These are phyloP conservation scores for Drosophila kuntzei DNA, from an alignment of 2,888 invertebrate species.

Conservation along the genomic window DNA sequence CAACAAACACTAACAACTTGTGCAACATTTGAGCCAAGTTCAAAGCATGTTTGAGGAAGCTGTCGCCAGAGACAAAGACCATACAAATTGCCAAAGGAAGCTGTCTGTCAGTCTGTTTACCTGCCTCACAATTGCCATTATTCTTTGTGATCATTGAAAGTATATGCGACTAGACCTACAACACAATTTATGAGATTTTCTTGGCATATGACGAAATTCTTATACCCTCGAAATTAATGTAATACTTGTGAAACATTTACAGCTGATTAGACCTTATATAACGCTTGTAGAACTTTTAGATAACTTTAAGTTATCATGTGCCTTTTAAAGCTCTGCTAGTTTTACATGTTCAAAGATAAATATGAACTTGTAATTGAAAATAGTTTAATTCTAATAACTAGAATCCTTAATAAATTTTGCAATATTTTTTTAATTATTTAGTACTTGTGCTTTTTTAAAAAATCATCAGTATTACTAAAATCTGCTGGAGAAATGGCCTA, in stretches of 20 bases:
- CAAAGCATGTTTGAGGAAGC: slow-evolving; percentile 78
- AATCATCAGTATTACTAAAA: no score
- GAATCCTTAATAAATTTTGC: no score
- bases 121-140: slow-evolving; percentile 74
- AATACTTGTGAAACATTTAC: not conserved
- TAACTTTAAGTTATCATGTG: not conserved
- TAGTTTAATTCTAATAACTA: no score
- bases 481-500: no score
- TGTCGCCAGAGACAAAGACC: slow-evolving; percentile 74
- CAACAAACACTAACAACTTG: slow-evolving; percentile 42
- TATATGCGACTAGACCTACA: slow-evolving; percentile 25
- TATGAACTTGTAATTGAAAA: no score
- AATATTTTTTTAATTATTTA: no score
- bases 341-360: not conserved
- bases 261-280: not conserved
- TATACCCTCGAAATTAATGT: slow-evolving; percentile 28
- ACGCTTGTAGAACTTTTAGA: not conserved
- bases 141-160: slow-evolving; percentile 67
- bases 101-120: slow-evolving; percentile 57
- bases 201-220: slow-evolving; percentile 6
- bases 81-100: slow-evolving; percentile 74
- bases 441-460: no score
- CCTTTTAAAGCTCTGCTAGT: not conserved
- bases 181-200: slow-evolving; percentile 9
- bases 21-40: slow-evolving; percentile 65